Evolutionary conservation across 1,140 invertebrate species (phyloP), one percentile per base, ranked within the genome.

Genomic region (Trachymyrmex cornetzi): DNA sequence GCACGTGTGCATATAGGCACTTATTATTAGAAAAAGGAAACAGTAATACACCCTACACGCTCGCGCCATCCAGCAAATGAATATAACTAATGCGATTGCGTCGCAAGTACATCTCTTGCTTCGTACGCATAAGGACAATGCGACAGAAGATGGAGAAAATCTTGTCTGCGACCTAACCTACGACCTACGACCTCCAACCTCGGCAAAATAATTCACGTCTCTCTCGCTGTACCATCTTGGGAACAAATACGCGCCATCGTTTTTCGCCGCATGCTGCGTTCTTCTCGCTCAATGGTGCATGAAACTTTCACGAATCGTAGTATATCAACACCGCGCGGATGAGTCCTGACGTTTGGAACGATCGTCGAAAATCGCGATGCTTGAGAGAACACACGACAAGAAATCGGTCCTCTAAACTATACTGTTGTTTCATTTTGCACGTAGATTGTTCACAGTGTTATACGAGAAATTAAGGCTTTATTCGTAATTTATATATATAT

Each of bases 281-380:
- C 66, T 61, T 71, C 66, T 50, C 77, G 85, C 44, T 19, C 77
- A 82, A 87, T 87, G 85, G 34, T 16, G 69, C 61, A 89, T 86
- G 67, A 86, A 89, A 80, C 77, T 80, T 89, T 89, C 72, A 89
- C 75, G 63, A 22, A 22, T 48, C 53, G 53, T 44, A 22, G 22
- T 79, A 86, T 53, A 82, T 72, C 80, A 74, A 57, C 22, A 12
- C 50, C 34, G 7, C 34, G 34, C 22, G 53, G 48, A 57, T 27
- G 66, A 71, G 67, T 72, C 53, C 67, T 27, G 30, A n/a, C 19
- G 48, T 82, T 72, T 22, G 16, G 53, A 14, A 71, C 14, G 77
- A 80, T 69, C 48, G 64, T 48, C n/a, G 77, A 80, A 80, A 69
- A 80, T 80, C 50, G 77, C 14, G 77, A n/a, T 38, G 44, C 77